Base-by-base conservation (phyloP, 2,888 invertebrate genomes). In the Drosophila antonietae region DNA sequence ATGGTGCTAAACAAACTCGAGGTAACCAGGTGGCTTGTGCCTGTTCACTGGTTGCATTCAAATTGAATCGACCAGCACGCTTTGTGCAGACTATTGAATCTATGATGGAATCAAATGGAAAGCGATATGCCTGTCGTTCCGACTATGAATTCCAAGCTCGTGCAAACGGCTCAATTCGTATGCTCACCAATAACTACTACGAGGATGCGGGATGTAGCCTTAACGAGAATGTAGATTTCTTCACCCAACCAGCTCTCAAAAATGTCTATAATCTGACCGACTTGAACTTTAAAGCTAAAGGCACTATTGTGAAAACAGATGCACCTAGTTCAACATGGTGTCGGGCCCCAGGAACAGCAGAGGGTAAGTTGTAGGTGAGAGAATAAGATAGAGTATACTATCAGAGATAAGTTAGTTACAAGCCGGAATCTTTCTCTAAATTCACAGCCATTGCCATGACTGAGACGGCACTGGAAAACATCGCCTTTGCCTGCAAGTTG, bases 1-100 rank as follows among this genome's bases (percentile, higher is more conserved):
- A 96, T 91, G 98, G 98, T 0, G 94, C 94, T 0, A 98, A 98
- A 63, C 95, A 97, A 55, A 94, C 95, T 0, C 94, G 97, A 12
- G 90, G 94, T 3, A 91, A 93, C 9, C 93, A 94, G 6, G 90
- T 95, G 0, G 94, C 96, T 0, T 94, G 95, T 39, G 95, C 96
- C 0, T 95, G 96, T 68, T 95, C 96, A 0, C 85, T 98, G 12
- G 97, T 95, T 0, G 95, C 96, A 0, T 91, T 94, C 65, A 90
- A 89, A 53, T 66, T 92, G 0, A 90, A 94, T 78, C 93, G 95
- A 35, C 96, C 97, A 0, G 95, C 96, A 0, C 94, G 96, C 23
- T 94, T 97, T 64, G 94, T 95, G 2, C 92, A 97, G 93, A 94
- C 95, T 31, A 93, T 97, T 52, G 95, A 96, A 81, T 94, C 95